Evolutionary conservation across 2,888 invertebrate species (phyloP), one percentile per base, ranked within the genome.

Genomic region (Amphipyra tragopoginis): DNA sequence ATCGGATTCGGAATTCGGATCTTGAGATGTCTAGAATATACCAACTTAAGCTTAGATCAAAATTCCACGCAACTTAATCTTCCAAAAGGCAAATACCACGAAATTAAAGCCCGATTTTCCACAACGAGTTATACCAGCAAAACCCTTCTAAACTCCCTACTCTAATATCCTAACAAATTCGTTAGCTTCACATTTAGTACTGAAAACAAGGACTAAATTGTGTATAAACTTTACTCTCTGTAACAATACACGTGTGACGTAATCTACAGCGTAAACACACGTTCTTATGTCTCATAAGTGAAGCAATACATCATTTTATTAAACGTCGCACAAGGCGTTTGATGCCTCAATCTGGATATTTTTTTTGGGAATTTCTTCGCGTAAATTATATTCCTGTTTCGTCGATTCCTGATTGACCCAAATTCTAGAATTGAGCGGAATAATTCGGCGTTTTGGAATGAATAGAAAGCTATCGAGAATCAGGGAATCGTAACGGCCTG

Each of bases 301-400:
- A 60, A 51, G 54, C 55, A 39, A 75, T 56, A 53, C 39, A 44
- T 79, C 44, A 79, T 75, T 75, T 75, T 79, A 71, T 75, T 75
- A 71, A 78, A 78, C 39, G 38, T 56, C 21, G 38, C 21, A 48
- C 14, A 26, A 62, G 45, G 57, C 59, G 48, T 51, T 38, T 65
- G 52, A 58, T 63, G 57, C 42, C 15, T 44, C 61, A 62, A 55
- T 78, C 70, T 44, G n/a, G 40, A 60, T 60, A 75, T 29, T 62
- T 54, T 42, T 44, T 33, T 33, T 21, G 21, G 21, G 14, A 48
- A 52, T 45, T 53, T 50, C 34, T 43, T 67, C 43, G 14, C 38
- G 33, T 39, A 55, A 52, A 66, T 67, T 53, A 61, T 52, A 47
- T 66, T 53, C 40, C 34, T 26, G 33, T 61, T 54, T 34, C 47